A percentile compares a stretch with the other conserved stretches of the same genome.
phyloP scores from a whole-genome alignment of 2,113 vertebrate species.

The Pitta sordida region DNA sequence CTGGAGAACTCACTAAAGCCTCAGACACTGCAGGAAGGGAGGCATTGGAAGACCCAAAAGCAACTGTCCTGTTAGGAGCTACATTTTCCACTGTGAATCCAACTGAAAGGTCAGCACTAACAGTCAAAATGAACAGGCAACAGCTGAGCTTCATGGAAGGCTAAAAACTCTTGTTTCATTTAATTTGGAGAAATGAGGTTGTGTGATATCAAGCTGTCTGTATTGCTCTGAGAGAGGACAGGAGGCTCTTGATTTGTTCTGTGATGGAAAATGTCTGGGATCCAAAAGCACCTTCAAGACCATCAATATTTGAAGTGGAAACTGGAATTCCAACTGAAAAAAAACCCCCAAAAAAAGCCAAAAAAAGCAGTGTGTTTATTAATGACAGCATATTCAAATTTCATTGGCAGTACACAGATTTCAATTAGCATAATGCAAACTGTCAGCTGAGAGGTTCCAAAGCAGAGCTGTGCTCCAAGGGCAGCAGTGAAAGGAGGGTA shows the following conservation, averaged over 20 bases:
- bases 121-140: slow-evolving; percentile 64
- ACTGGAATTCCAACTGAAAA: slow-evolving; percentile 52
- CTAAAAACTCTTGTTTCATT: slow-evolving; percentile 47
- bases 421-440: neutral
- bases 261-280: slow-evolving; percentile 2
- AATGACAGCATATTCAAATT: neutral
- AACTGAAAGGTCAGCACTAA: slow-evolving; percentile 37
- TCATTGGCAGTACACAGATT: slow-evolving; percentile 31
- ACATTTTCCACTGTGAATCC: slow-evolving; percentile 67
- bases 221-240: neutral
- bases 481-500: neutral
- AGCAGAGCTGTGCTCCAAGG: neutral
- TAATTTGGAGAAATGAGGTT: slow-evolving; percentile 62
- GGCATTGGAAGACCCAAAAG: slow-evolving; percentile 38
- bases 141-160: slow-evolving; percentile 74
- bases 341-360: too few species aligned
- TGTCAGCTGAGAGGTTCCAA: slow-evolving; percentile 3
- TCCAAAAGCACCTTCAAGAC: slow-evolving; percentile 24
- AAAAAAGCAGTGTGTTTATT: neutral
- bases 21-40: slow-evolving; percentile 48
- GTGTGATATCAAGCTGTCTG: slow-evolving; percentile 52
- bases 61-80: slow-evolving; percentile 32
- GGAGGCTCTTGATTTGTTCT: slow-evolving; percentile 30
- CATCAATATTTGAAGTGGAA: slow-evolving; percentile 22
- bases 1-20: slow-evolving; percentile 36